These are phyloP conservation scores for Beroe ovata DNA, from an alignment of 37 sponge, comb jelly and placozoan species.

Conservation along the genomic window DNA sequence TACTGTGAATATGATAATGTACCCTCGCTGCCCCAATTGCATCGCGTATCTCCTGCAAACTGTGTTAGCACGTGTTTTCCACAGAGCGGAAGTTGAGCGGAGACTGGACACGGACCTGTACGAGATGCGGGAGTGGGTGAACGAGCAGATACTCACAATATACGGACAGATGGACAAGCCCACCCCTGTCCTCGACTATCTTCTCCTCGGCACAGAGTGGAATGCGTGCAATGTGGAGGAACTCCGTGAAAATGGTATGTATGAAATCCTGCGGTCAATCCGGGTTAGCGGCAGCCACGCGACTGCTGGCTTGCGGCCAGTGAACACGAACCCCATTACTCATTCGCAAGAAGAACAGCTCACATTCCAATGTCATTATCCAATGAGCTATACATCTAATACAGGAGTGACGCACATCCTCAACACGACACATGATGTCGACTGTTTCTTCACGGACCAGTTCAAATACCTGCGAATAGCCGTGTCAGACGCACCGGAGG, in stretches of 20 bases:
- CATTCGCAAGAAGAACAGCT: too few relatives aligned
- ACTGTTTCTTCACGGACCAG: constrained; percentile 3
- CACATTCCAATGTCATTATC: too few relatives aligned
- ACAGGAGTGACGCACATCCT: constrained; percentile 53
- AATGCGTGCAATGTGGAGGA: constrained; percentile 33
- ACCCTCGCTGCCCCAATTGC: too few relatives aligned
- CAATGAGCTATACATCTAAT: too few relatives aligned
- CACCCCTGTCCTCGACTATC: background rate
- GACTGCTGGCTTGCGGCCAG: too few relatives aligned
- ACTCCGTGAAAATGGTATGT: constrained; percentile 35
- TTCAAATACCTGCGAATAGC: constrained; percentile 13
- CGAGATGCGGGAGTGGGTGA: background rate
- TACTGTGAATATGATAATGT: too few relatives aligned
- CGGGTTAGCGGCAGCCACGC: too few relatives aligned
- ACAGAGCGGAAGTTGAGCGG: background rate
- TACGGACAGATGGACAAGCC: constrained; percentile 62
- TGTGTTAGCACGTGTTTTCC: too few relatives aligned
- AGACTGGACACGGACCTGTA: background rate
- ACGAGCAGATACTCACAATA: constrained; percentile 43
- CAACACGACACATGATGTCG: background rate
- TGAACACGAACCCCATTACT: too few relatives aligned
- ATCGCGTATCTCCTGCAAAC: too few relatives aligned
- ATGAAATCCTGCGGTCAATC: too few relatives aligned
- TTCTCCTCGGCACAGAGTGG: constrained; percentile 40
- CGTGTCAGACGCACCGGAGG: background rate